phyloP scores from a whole-genome alignment of 2,888 invertebrate species.

The Volucella inflata region DNA sequence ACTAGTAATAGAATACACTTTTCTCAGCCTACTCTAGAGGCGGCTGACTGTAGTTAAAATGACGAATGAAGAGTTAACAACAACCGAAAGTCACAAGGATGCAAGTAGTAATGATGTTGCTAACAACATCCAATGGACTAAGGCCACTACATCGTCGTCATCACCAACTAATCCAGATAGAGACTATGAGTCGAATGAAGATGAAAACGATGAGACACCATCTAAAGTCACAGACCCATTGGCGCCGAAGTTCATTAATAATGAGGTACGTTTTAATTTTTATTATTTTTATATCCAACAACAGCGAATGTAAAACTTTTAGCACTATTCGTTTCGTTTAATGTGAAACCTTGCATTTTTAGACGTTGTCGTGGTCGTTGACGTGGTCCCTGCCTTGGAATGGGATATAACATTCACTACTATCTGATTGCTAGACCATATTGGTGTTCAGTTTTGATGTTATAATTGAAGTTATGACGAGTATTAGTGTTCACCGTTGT shows the following conservation, averaged over 20 bases:
- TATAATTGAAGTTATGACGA: no score
- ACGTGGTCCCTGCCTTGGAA: no score
- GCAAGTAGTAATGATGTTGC: conserved; percentile 69
- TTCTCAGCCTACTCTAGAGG: conserved; percentile 12
- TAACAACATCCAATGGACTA: conserved; percentile 61
- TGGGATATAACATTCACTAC: no score
- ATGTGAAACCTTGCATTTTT: no score
- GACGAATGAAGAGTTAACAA: conserved; percentile 75
- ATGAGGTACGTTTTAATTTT: conserved; percentile 79
- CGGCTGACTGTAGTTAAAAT: conserved; percentile 60
- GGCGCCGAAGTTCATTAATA: conserved; percentile 81
- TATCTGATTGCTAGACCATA: no score
- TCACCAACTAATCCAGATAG: conserved; percentile 52
- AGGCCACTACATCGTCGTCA: conserved; percentile 42
- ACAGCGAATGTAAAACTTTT: no score
- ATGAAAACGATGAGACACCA: conserved; percentile 81
- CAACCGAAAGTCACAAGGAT: conserved; percentile 60
- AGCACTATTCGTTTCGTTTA: no score
- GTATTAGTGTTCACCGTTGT: no score
- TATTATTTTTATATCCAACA: background rate
- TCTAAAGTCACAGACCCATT: conserved; percentile 83
- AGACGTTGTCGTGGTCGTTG: no score
- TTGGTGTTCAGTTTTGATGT: no score
- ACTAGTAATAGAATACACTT: conserved; percentile 45
- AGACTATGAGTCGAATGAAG: conserved; percentile 81